Base-by-base conservation (phyloP, 1,140 invertebrate species). In the Colletes gigas region DNA sequence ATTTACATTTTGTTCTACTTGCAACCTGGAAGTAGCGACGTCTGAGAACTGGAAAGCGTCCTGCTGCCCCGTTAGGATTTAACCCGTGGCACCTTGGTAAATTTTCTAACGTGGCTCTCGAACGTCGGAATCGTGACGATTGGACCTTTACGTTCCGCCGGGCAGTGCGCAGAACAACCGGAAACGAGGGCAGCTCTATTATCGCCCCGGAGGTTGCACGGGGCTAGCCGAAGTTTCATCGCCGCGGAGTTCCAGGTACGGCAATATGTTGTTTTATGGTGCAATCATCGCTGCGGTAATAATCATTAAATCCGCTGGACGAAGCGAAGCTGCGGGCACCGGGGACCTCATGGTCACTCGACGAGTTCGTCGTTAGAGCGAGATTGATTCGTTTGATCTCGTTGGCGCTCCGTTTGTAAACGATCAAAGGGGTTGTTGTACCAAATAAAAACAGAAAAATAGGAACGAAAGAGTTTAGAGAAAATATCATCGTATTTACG, bases 191-290 rank as follows among this genome's bases (percentile, higher is more conserved):
- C 75, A 74, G 57, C 67, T 70, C 78, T 82, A 81, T 84, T 87
- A 87, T 87, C 83, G 80, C 44, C 65, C 73, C 8, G 59, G 63
- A 82, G 68, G 71, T 84, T 87, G 68, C 65, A 62, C 76, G 82
- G 87, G 30, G 78, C 79, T 69, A 59, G 65, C 69, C 76, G 52
- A 75, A 81, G 86, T 87, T 85, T 57, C 86, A 88, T 83, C 86
- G 79, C 70, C 59, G 57, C 47, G 41, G 71, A 87, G 76, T 89
- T 89, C 88, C 84, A 86, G 79, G 88, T 89, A 89, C 76, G 41
- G 85, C 86, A 84, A 65, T 89, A 84, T 88, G 86, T 87, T 87
- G 82, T 86, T 89, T 89, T 89, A 89, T 89, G 88, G 82, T 66
- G 84, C 86, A 89, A 89, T 89, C 88, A 88, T 88, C 73, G 77